phyloP scores from a whole-genome alignment of 2,888 invertebrate genomes.

The Melanophora roralis region DNA sequence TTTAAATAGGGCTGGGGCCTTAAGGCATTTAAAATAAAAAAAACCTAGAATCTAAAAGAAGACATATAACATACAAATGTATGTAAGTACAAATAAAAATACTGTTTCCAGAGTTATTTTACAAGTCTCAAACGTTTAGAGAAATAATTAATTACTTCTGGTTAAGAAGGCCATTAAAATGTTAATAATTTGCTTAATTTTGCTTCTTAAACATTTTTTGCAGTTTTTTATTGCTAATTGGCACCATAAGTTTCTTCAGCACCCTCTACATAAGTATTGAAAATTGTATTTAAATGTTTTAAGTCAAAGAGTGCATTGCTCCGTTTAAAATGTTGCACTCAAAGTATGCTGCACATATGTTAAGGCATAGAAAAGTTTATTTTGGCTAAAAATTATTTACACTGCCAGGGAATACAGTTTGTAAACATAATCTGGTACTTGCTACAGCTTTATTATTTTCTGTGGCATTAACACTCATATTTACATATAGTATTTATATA shows the following conservation, averaged over 20 bases:
- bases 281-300: neutral
- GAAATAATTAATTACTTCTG: slow-evolving; percentile 38
- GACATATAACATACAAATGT: neutral
- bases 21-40: slow-evolving; percentile 3
- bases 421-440: neutral
- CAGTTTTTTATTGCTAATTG: slow-evolving; percentile 7
- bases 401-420: too few relatives aligned
- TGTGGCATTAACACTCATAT: too few relatives aligned
- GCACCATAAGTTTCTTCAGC: neutral
- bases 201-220: neutral
- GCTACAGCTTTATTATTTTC: neutral
- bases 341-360: neutral
- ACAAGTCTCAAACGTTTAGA: neutral
- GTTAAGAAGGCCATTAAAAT: slow-evolving; percentile 45
- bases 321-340: neutral
- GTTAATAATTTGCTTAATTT: slow-evolving; percentile 41
- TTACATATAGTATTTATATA: too few relatives aligned
- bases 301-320: slow-evolving; percentile 14
- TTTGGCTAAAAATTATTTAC: too few relatives aligned
- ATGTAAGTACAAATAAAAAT: too few relatives aligned
- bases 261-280: neutral
- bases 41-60: neutral
- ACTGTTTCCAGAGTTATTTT: neutral
- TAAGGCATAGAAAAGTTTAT: neutral
- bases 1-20: slow-evolving; percentile 2